Evolutionary conservation across 2,797 vertebrate genomes (phyloP).

Genomic region (Fundulus diaphanus): DNA sequence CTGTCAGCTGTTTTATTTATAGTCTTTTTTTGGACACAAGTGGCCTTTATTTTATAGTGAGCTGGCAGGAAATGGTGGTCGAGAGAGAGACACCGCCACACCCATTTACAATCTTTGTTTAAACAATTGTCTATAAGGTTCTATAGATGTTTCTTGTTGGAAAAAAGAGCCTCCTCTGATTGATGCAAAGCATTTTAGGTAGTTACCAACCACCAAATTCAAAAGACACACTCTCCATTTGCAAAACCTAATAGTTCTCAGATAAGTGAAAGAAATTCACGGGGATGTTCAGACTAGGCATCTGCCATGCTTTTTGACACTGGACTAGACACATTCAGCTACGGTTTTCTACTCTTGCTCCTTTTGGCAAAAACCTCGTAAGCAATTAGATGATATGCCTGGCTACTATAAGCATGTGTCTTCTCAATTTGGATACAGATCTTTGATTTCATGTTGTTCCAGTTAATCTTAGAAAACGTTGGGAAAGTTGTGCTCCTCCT

Average conservation of each 20-base stretch:
- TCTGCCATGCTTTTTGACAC: neutral
- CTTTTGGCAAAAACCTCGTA: neutral
- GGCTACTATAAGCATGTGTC: no score
- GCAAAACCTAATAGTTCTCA: neutral
- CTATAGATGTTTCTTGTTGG: neutral
- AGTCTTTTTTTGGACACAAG: neutral
- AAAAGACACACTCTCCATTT: neutral
- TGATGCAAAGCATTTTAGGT: neutral
- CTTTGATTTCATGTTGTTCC: neutral
- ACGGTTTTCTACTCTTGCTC: neutral
- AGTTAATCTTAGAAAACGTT: neutral
- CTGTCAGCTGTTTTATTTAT: neutral
- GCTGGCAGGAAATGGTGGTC: no score
- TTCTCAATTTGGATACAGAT: no score
- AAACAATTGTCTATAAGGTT: slow-evolving; percentile 7
- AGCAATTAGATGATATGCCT: no score
- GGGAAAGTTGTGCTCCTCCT: neutral
- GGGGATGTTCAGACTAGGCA: neutral
- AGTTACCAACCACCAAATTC: neutral
- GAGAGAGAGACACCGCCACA: no score
- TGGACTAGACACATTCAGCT: neutral
- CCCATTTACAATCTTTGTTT: neutral
- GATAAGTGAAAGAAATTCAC: neutral
- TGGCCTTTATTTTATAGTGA: no score
- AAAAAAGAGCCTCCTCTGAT: neutral